Percentiles rank a stretch among this genome's conserved stretches.
Conservation (phyloP, 2,888 invertebrate species). For the Torymus tubicola region DNA sequence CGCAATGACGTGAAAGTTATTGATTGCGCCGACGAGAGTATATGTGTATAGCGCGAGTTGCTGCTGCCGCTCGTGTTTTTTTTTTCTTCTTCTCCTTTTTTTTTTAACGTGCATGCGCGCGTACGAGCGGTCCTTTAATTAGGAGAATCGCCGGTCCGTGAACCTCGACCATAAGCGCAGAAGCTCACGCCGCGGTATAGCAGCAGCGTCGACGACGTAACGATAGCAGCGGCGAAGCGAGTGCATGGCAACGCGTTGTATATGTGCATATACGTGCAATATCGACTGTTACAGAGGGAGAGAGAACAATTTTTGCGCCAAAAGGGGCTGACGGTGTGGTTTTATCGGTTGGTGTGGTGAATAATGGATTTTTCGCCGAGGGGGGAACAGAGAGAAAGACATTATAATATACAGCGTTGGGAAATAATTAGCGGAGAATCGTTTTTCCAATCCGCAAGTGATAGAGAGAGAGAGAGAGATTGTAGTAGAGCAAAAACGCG, state of each 20-base stretch:
- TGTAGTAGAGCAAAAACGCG: background rate
- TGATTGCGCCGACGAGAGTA: slow-evolving; percentile 35
- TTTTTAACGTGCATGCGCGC: too few relatives aligned
- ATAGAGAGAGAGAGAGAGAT: too few relatives aligned
- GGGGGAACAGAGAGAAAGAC: too few relatives aligned
- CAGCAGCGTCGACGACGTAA: background rate
- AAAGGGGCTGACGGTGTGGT: background rate
- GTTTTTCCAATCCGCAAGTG: too few relatives aligned
- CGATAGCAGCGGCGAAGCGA: too few relatives aligned
- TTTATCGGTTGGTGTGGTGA: slow-evolving; percentile 18
- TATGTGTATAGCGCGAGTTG: too few relatives aligned
- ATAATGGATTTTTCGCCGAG: slow-evolving; percentile 19
- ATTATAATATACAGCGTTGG: too few relatives aligned
- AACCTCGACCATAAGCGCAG: background rate
- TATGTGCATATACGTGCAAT: background rate
- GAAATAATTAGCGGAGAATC: too few relatives aligned
- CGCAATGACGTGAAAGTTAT: slow-evolving; percentile 55
- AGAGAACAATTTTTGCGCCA: background rate
- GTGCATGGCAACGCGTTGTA: background rate
- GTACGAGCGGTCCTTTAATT: slow-evolving; percentile 36
- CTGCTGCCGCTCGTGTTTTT: too few relatives aligned
- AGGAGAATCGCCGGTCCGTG: slow-evolving; percentile 19
- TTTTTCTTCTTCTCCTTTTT: too few relatives aligned
- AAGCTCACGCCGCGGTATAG: background rate
- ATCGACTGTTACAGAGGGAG: too few relatives aligned